Evolutionary conservation across 1,140 invertebrate genomes (phyloP).

Genomic region (Drosophila kikkawai): DNA sequence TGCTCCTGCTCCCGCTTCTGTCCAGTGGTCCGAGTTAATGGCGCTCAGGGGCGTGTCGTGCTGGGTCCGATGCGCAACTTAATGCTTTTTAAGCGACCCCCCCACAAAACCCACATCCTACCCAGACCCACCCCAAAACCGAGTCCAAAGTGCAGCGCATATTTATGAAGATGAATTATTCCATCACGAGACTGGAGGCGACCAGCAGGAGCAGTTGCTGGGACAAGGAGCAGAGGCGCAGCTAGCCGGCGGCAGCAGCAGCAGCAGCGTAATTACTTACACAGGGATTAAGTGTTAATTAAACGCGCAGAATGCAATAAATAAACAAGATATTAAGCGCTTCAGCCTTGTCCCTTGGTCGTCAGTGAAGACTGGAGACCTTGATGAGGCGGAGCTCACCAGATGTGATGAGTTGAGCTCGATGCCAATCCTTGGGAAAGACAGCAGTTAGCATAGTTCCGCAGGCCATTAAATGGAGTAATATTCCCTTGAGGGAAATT

Average conservation of each 20-base stretch:
- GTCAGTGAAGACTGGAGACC: not conserved
- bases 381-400: constrained; percentile 4
- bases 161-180: constrained; percentile 84
- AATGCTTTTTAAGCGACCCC: constrained; percentile 79
- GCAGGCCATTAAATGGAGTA: not conserved
- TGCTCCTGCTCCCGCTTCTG: not conserved
- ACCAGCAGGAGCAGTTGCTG: constrained; percentile 12
- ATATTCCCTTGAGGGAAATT: not conserved
- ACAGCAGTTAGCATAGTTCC: constrained; percentile 2
- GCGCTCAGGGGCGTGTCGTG: constrained; percentile 71
- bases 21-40: constrained; percentile 57
- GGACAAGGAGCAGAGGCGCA: constrained; percentile 14
- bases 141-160: constrained; percentile 74
- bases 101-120: constrained; percentile 28
- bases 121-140: not conserved
- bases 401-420: constrained; percentile 7
- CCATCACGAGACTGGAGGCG: constrained; percentile 58
- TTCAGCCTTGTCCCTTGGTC: constrained; percentile 27
- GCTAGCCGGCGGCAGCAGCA: constrained; percentile 4
- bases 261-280: constrained; percentile 77
- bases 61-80: constrained; percentile 67
- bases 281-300: constrained; percentile 83
- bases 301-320: constrained; percentile 81
- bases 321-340: constrained; percentile 82
- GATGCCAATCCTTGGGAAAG: not conserved